Evolutionary conservation across 2,113 vertebrate species (phyloP).

Genomic region (Neofelis nebulosa): DNA sequence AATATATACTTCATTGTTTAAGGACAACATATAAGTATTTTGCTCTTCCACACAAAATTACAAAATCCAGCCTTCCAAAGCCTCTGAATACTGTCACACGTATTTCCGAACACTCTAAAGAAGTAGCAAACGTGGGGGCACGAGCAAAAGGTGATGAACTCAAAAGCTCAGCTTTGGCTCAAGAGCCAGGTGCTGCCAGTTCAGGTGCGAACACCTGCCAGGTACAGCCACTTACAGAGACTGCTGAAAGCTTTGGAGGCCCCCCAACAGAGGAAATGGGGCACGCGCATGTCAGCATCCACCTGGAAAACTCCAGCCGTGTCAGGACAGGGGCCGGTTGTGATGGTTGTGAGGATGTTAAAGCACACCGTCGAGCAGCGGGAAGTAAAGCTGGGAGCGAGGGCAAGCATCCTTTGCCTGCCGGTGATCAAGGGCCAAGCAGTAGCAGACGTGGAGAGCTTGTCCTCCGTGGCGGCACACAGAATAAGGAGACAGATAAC

Average conservation of each 20-base stretch:
- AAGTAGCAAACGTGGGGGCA: slow-evolving; percentile 55
- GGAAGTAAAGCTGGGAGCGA: slow-evolving; percentile 80
- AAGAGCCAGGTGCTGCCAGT: neutral
- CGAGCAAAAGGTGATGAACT: slow-evolving; percentile 43
- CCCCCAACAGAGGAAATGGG: slow-evolving; percentile 69
- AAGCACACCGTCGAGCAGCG: slow-evolving; percentile 78
- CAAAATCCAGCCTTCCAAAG: slow-evolving; percentile 76
- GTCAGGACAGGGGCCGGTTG: slow-evolving; percentile 85
- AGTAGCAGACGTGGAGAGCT: slow-evolving; percentile 84
- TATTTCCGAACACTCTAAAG: slow-evolving; percentile 63
- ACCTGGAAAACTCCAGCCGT: slow-evolving; percentile 85
- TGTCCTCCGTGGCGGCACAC: slow-evolving; percentile 54
- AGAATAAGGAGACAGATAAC: slow-evolving; percentile 76
- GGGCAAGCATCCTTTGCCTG: neutral
- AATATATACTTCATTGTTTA: slow-evolving; percentile 95
- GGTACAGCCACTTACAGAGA: slow-evolving; percentile 26
- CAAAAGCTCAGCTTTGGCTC: slow-evolving; percentile 44
- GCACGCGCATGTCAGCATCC: slow-evolving; percentile 63
- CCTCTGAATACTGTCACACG: slow-evolving; percentile 12
- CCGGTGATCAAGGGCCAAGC: slow-evolving; percentile 67
- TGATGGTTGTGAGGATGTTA: slow-evolving; percentile 79
- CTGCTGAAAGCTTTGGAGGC: slow-evolving; percentile 63
- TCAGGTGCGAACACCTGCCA: neutral
- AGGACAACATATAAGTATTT: slow-evolving; percentile 96
- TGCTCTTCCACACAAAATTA: slow-evolving; percentile 87